phyloP scores from a whole-genome alignment of 2,888 invertebrate genomes.

The Nymphalis urticae region DNA sequence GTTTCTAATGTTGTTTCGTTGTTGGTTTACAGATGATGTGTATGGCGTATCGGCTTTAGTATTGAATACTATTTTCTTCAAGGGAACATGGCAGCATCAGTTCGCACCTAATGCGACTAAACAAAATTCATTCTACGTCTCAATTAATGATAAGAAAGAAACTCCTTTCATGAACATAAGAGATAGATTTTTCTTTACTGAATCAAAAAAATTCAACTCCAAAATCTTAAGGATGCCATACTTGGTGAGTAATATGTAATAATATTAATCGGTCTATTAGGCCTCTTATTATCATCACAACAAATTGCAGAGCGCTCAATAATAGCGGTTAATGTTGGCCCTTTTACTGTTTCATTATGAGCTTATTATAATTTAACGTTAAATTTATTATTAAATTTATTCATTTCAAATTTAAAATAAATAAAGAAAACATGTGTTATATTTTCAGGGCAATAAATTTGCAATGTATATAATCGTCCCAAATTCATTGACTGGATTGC shows the following conservation, averaged over 20 bases:
- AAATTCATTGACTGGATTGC: constrained; percentile 82
- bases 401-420: no score
- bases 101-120: constrained; percentile 84
- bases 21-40: constrained; percentile 76
- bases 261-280: background rate
- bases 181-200: constrained; percentile 83
- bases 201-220: constrained; percentile 84
- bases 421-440: background rate
- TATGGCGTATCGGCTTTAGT: constrained; percentile 84
- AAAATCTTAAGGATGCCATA: constrained; percentile 89
- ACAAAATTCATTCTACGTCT: constrained; percentile 82
- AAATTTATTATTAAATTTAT: no score
- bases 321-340: no score
- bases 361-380: no score
- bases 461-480: constrained; percentile 89
- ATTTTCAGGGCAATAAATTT: constrained; percentile 85
- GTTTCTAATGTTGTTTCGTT: no score
- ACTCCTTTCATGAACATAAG: constrained; percentile 87
- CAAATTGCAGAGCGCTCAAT: no score
- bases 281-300: no score
- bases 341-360: no score
- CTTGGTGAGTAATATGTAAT: constrained; percentile 71
- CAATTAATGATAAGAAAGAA: constrained; percentile 66
- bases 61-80: constrained; percentile 90
- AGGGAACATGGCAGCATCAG: constrained; percentile 88